Percentiles rank a stretch among this genome's conserved stretches.
Conservation (phyloP, 2,888 invertebrate genomes). For the Lasioglossum pauxillum region DNA sequence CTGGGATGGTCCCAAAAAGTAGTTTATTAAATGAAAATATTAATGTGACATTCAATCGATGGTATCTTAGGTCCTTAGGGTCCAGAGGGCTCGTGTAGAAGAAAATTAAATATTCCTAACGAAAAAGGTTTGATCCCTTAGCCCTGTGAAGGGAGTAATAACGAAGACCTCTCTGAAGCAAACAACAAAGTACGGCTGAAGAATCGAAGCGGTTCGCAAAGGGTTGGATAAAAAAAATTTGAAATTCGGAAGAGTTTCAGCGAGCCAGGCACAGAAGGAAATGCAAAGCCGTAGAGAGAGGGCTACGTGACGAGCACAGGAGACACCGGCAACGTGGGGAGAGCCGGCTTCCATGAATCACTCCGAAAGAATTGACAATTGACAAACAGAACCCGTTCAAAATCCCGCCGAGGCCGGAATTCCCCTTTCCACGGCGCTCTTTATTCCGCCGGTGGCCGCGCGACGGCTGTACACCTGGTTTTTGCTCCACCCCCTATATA, state of each 20-base stretch:
- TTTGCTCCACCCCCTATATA: background rate
- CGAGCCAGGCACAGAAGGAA: background rate
- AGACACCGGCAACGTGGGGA: constrained; percentile 31
- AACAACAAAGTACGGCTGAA: background rate
- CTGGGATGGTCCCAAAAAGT: background rate
- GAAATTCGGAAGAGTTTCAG: background rate
- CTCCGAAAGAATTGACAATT: constrained; percentile 64
- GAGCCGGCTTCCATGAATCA: constrained; percentile 61
- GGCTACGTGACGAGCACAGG: background rate
- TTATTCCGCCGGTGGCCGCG: constrained; percentile 28
- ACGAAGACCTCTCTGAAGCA: background rate
- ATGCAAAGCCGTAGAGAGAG: background rate
- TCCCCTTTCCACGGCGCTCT: constrained; percentile 29
- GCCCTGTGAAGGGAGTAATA: background rate
- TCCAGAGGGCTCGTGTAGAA: background rate
- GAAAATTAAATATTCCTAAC: background rate
- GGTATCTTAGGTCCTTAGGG: background rate
- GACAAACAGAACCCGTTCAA: constrained; percentile 65
- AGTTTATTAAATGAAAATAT: background rate
- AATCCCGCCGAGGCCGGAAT: constrained; percentile 44
- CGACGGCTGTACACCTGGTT: background rate
- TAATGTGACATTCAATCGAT: background rate
- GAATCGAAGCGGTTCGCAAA: background rate
- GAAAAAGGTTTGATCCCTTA: background rate
- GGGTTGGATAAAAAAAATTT: background rate